These are phyloP conservation scores for Pecten maximus DNA, from an alignment of 2,888 invertebrate genomes.

Conservation along the genomic window DNA sequence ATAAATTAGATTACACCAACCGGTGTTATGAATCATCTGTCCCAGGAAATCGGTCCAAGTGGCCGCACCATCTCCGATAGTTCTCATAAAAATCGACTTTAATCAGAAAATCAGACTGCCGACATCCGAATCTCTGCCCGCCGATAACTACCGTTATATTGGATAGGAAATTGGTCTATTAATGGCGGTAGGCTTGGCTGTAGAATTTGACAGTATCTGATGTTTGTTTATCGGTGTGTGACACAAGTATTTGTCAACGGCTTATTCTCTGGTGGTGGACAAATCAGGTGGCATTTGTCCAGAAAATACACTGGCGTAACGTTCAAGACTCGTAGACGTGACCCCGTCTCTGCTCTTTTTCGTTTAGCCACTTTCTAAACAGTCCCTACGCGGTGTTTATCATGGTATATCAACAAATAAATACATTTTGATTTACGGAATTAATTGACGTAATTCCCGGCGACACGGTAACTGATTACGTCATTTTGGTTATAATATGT, in stretches of 20 bases:
- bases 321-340: too few relatives aligned
- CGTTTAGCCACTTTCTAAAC: too few relatives aligned
- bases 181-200: neutral
- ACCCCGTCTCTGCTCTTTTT: too few relatives aligned
- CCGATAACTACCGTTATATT: neutral
- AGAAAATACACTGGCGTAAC: neutral
- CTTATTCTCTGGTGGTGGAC: neutral
- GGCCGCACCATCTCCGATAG: neutral
- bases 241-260: neutral
- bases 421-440: too few relatives aligned
- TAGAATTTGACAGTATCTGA: neutral
- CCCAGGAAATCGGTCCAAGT: neutral
- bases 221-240: neutral
- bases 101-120: slow-evolving; percentile 29
- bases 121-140: neutral
- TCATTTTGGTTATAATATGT: too few relatives aligned
- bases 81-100: slow-evolving; percentile 28
- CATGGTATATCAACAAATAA: too few relatives aligned
- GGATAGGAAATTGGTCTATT: slow-evolving; percentile 22
- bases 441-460: too few relatives aligned
- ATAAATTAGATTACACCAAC: slow-evolving; percentile 9
- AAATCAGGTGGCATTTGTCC: neutral
- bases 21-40: slow-evolving; percentile 30
- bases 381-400: too few relatives aligned
- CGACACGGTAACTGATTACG: too few relatives aligned